Base-by-base conservation (phyloP, 2,888 invertebrate species). In the Muschampia plurimacula region DNA sequence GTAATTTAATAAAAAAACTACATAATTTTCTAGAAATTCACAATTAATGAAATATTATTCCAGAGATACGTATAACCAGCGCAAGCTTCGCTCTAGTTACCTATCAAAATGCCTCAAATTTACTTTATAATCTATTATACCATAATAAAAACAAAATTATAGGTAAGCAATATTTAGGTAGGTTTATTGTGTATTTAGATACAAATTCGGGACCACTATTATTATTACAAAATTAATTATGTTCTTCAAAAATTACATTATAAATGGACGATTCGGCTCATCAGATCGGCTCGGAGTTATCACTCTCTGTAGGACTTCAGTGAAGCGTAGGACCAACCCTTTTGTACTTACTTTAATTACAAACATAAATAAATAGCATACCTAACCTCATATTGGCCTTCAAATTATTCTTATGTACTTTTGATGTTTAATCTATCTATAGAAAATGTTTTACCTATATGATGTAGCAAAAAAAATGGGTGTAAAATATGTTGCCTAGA, bases 311-410 rank as follows among this genome's bases (percentile, higher is more conserved):
- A 62, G 69, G 52, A 67, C 73, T 71, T 71, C 69, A 71, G 74
- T 70, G 67, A 73, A 62, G 74, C 71, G 74, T 76, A 77, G 78
- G 78, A 78, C 77, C 77, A 78, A 78, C 65, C 44, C 74, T 78
- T 77, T 76, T 74, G 74, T 73, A 76, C 69, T 77, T 75, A 15
- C 15, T 32, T 59, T 59, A 59, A 32, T 32, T 59, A 77, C n/a
- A 46, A 49, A 49, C 75, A 74, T 67, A 68, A 44, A 10, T 22
- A 22, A 22, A 13, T 49, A 13, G n/a, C 13, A 13, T 49, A 49
- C 46, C 13, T 32, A 69, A 63, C 36, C 41, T 55, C 39, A 36
- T 64, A 69, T 69, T 69, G 69, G 69, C 69, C 63, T 69, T 69
- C 63, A 64, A 63, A 64, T 64, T 62, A 55, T 52, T 67, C 44